A percentile compares a stretch with the other conserved stretches of the same genome.
These are phyloP conservation scores for Harmothoe impar DNA, from an alignment of 2,888 invertebrate genomes.

Conservation along the genomic window DNA sequence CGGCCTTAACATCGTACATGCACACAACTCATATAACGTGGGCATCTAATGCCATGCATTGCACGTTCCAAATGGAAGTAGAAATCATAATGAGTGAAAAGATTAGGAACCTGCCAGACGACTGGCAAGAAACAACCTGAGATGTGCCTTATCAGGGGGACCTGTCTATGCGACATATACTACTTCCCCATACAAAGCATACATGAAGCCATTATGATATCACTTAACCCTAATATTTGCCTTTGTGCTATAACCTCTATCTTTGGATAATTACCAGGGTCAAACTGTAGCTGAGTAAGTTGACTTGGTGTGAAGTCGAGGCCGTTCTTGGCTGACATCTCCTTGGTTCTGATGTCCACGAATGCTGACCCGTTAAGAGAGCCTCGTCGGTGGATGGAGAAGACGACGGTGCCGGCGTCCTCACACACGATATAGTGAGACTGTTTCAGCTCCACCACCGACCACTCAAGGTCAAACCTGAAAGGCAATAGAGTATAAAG, in stretches of 20 bases:
- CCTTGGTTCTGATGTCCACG: conserved; percentile 77
- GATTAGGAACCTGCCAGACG: no score
- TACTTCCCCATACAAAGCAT: no score
- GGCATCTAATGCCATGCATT: no score
- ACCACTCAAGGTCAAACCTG: conserved; percentile 71
- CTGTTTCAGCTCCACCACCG: conserved; percentile 76
- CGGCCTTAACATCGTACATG: neutral
- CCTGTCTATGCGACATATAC: no score
- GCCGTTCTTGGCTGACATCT: conserved; percentile 78
- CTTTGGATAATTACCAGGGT: conserved; percentile 75
- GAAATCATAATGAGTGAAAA: no score
- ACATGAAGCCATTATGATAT: no score
- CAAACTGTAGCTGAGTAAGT: conserved; percentile 79
- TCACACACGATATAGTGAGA: conserved; percentile 80
- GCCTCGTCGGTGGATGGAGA: conserved; percentile 77
- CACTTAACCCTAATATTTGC: neutral
- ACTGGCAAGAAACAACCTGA: no score
- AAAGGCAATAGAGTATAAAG: neutral
- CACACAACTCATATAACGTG: neutral
- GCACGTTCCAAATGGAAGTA: no score
- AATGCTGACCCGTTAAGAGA: conserved; percentile 75
- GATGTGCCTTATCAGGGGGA: no score
- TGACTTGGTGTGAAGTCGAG: conserved; percentile 78
- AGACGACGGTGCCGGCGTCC: conserved; percentile 78
- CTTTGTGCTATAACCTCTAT: neutral